Evolutionary conservation across 1,140 invertebrate species (phyloP).

Genomic region (Hypsibius dujardini): DNA sequence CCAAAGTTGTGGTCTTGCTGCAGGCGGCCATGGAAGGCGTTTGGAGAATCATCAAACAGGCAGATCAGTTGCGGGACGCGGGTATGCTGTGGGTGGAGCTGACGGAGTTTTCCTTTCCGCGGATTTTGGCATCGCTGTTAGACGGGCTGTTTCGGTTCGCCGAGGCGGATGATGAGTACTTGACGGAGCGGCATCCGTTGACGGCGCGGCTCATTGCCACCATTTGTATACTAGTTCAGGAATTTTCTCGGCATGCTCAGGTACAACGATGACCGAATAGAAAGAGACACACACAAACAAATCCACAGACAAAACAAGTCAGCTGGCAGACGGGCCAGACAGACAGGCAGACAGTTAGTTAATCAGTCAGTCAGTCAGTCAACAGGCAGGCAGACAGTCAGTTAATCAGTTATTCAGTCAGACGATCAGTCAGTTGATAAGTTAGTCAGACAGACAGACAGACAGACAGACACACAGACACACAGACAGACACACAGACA

Average conservation of each 20-base stretch:
- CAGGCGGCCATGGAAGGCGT: not conserved
- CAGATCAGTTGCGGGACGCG: not conserved
- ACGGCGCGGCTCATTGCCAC: not conserved
- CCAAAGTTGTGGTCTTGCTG: constrained; percentile 1
- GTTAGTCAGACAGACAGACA: no score
- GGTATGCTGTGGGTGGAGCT: constrained; percentile 15
- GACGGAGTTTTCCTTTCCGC: constrained; percentile 15
- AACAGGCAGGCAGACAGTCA: no score
- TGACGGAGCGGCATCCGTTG: not conserved
- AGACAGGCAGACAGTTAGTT: no score
- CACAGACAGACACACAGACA: no score
- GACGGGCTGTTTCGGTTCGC: constrained; percentile 7
- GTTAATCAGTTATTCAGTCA: no score
- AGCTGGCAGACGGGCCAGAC: no score
- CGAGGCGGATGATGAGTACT: not conserved
- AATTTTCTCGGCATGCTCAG: not conserved
- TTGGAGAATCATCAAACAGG: not conserved
- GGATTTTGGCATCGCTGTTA: not conserved
- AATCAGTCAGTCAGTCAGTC: no score
- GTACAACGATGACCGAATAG: not conserved
- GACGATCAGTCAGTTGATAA: no score
- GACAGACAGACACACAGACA: no score
- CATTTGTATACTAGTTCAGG: not conserved
- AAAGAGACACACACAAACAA: no score
- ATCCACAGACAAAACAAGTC: no score